phyloP scores from a whole-genome alignment of 2,113 vertebrate species.

The Sterrhoptilus dennistouni region DNA sequence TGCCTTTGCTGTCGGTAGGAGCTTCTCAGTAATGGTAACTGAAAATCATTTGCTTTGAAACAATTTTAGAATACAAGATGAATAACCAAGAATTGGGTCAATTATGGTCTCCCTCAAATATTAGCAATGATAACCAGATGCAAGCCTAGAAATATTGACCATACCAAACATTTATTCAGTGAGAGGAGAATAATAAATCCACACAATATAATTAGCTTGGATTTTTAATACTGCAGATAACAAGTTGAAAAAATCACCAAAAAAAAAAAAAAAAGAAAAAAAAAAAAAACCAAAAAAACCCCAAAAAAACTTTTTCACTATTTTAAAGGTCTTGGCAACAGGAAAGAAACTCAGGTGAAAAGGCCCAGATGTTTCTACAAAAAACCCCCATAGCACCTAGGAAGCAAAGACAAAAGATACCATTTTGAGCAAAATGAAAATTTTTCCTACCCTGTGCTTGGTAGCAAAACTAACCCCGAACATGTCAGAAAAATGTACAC shows the following conservation, averaged over 20 bases:
- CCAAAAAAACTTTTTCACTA: background rate
- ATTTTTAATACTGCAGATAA: background rate
- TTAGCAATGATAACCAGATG: background rate
- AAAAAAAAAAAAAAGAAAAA: background rate
- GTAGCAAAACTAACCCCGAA: background rate
- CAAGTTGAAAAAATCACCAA: background rate
- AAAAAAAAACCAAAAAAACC: no score
- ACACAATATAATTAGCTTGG: background rate
- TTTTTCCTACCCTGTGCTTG: background rate
- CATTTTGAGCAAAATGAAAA: background rate
- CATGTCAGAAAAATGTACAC: background rate
- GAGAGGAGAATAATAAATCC: background rate
- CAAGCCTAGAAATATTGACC: background rate
- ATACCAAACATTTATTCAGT: background rate
- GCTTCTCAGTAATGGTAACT: background rate
- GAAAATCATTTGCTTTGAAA: background rate
- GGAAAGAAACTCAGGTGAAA: background rate
- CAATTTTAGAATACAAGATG: background rate
- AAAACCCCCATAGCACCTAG: background rate
- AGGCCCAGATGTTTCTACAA: background rate
- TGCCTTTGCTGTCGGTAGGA: background rate
- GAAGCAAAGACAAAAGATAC: background rate
- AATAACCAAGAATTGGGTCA: background rate
- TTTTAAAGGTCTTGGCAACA: background rate
- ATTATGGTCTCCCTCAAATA: background rate